Base-by-base conservation (phyloP, 2,797 vertebrate genomes). In the Muscicapa striata region DNA sequence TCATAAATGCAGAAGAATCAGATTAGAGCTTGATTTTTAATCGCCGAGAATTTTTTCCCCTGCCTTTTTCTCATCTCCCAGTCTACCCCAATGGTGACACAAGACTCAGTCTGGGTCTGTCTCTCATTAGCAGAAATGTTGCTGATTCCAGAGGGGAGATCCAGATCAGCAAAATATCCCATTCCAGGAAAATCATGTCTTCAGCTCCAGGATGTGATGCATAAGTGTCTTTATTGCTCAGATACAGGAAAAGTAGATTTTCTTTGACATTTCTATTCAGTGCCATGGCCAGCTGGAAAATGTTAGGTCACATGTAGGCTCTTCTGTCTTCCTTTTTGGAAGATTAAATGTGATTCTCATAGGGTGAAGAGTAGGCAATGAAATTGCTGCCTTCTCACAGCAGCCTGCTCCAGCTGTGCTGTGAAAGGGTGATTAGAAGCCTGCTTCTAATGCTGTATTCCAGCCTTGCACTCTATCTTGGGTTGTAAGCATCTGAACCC, bases 1-100 rank as follows among this genome's bases (percentile, higher is more conserved):
- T 74, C 73, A 62, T 81, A 93, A 89, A 45, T 21, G 54, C 32
- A 38, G 76, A 90, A 93, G 27, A 88, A 80, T 80, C 74, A 66
- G 48, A 58, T 93, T 73, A 81, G 23, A 51, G 10, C 9, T 40
- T 70, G 49, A 5, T 15, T 89, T 94, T 57, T 62, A 68, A 49
- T 32, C 75, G 22, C 36, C 38, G 62, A 81, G 36, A 64, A 22
- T 51, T 63, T 48, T 77, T 62, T 19, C 48, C 29, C 8, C 40
- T 87, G 27, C 10, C 10, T 62, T 49, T 61, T 66, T 18, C 16
- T 70, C 32, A 34, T 48, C 24, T 93, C 17, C 10, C 22, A 29
- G 3, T n/a, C 38, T 77, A 67, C 27, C 14, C 32, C 17, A 74
- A 3, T 8, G 8, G 18, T 79, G 61, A 26, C 45, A 77, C 11